A percentile compares a stretch with the other conserved stretches of the same genome.
Evolutionary conservation across 2,797 vertebrate genomes (phyloP).

Genomic region (Hirundo rustica): DNA sequence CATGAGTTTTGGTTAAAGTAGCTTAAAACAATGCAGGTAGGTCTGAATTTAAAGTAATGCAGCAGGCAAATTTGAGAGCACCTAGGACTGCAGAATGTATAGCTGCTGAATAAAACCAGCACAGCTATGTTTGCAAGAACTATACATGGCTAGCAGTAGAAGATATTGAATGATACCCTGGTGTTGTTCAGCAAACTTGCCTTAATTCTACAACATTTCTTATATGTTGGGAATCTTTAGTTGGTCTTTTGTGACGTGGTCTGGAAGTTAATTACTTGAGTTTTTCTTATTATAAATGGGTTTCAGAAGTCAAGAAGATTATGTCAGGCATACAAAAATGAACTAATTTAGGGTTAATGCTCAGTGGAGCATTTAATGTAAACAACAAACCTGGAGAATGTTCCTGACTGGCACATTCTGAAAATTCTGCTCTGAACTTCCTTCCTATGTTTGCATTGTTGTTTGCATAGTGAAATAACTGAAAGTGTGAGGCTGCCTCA

Average conservation of each 20-base stretch:
- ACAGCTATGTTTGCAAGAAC: neutral
- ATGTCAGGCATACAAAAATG: neutral
- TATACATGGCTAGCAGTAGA: constrained; percentile 1
- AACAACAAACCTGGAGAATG: neutral
- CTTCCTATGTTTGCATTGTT: neutral
- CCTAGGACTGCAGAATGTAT: neutral
- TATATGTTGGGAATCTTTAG: neutral
- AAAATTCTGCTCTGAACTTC: constrained; percentile 10
- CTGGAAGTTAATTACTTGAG: neutral
- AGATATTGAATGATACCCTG: constrained; percentile 30
- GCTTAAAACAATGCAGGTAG: constrained; percentile 3
- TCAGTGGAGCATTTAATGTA: neutral
- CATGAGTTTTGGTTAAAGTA: constrained; percentile 16
- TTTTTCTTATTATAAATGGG: neutral
- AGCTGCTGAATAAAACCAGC: constrained; percentile 29
- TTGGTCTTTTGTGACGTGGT: neutral
- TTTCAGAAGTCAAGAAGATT: neutral
- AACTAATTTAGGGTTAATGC: neutral
- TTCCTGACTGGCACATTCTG: neutral
- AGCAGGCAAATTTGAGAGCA: constrained; percentile 1
- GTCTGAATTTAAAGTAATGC: constrained; percentile 3
- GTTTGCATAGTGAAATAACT: neutral
- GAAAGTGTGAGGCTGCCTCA: neutral
- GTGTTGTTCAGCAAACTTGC: constrained; percentile 8
- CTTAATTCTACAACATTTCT: neutral